These are phyloP conservation scores for Drosophila mimetica DNA, from an alignment of 2,888 invertebrate species.

Conservation along the genomic window DNA sequence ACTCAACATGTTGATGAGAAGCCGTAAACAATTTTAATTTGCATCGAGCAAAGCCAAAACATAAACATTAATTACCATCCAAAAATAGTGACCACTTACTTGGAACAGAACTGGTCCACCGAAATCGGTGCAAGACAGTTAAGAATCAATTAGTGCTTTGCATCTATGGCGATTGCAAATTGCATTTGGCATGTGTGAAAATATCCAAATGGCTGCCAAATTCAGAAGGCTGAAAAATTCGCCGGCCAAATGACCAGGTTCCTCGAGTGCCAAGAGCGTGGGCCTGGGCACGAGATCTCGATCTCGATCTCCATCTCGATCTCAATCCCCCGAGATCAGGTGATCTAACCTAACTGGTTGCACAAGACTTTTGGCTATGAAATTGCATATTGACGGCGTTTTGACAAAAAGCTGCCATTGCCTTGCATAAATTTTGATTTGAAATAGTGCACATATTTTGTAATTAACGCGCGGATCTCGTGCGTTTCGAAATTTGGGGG, in stretches of 20 bases:
- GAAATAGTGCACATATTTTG: slow-evolving; percentile 60
- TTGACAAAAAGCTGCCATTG: slow-evolving; percentile 51
- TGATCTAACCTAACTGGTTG: slow-evolving; percentile 42
- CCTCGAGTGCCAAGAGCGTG: slow-evolving; percentile 15
- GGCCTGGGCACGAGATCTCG: slow-evolving; percentile 23
- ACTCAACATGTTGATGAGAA: slow-evolving; percentile 21
- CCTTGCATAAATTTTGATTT: slow-evolving; percentile 59
- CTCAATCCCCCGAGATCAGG: slow-evolving; percentile 32
- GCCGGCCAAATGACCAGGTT: slow-evolving; percentile 7
- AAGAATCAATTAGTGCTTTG: slow-evolving; percentile 72
- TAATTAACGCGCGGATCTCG: slow-evolving; percentile 57
- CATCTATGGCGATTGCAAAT: slow-evolving; percentile 67
- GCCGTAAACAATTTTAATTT: slow-evolving; percentile 21
- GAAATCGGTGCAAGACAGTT: slow-evolving; percentile 47
- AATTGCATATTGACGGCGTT: slow-evolving; percentile 38
- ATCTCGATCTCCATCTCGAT: background rate
- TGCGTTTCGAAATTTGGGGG: slow-evolving; percentile 38
- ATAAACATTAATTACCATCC: slow-evolving; percentile 22
- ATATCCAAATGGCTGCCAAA: slow-evolving; percentile 53
- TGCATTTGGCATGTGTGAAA: slow-evolving; percentile 56
- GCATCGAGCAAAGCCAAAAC: slow-evolving; percentile 29
- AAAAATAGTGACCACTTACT: slow-evolving; percentile 20
- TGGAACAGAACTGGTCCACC: slow-evolving; percentile 44
- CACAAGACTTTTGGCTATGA: slow-evolving; percentile 37
- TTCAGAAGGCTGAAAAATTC: slow-evolving; percentile 30